Conservation (phyloP, 2,113 vertebrate genomes). For the Grammomys dolichurus region DNA sequence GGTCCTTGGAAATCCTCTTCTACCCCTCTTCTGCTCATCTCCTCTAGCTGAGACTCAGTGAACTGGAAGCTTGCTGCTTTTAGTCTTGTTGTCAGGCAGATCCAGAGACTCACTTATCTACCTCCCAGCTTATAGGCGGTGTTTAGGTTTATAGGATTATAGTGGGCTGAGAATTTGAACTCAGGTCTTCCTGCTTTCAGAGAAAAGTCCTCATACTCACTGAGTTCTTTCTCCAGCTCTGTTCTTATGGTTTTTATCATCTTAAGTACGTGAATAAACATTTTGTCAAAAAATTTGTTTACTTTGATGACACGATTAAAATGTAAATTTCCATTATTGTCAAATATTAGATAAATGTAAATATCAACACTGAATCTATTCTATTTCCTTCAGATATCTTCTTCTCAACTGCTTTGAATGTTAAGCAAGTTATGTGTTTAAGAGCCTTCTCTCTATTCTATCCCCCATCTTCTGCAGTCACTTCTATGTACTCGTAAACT, state of each 20-base stretch:
- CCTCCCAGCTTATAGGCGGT: background rate
- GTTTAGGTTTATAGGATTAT: too few relatives aligned
- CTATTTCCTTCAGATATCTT: background rate
- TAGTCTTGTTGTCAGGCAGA: background rate
- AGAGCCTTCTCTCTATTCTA: background rate
- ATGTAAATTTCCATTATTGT: background rate
- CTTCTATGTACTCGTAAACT: background rate
- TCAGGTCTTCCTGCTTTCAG: background rate
- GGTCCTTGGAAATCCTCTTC: background rate
- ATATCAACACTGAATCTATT: slow-evolving; percentile 15
- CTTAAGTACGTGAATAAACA: slow-evolving; percentile 10
- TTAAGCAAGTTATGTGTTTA: slow-evolving; percentile 19
- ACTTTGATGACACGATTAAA: background rate
- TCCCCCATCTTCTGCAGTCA: background rate
- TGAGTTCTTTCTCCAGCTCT: background rate
- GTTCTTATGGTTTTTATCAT: slow-evolving; percentile 25
- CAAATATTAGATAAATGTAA: slow-evolving; percentile 17
- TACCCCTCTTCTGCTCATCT: too few relatives aligned
- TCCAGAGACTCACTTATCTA: background rate
- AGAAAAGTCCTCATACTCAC: background rate
- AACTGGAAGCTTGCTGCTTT: background rate
- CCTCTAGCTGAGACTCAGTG: too few relatives aligned
- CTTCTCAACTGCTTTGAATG: background rate
- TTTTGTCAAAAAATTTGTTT: background rate
- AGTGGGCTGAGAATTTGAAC: background rate